Base-by-base conservation (phyloP, 2,113 vertebrate species). In the Antennarius striatus region DNA sequence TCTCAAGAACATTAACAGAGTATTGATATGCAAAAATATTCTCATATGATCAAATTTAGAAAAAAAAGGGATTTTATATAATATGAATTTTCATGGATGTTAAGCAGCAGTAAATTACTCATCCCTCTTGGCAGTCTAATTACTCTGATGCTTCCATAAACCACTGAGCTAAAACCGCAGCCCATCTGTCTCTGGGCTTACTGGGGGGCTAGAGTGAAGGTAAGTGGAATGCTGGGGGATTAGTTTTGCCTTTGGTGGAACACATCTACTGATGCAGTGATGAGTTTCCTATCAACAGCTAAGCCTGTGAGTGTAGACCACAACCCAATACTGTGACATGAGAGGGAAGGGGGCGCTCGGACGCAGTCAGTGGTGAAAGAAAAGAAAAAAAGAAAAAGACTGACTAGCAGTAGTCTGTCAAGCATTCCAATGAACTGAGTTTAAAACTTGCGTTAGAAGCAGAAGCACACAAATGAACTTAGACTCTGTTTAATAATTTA, bases 401-500 rank as follows among this genome's bases (percentile, higher is more conserved):
- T 54, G 51, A 55, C 9, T 36, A 43, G 28, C 10, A 36, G 32
- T 4, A 11, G 48, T 55, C 56, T 64, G 43, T 67, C 1, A 4
- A 57, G 14, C 50, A 59, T 69, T 56, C 39, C 49, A 45, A 58
- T 71, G 42, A 10, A 57, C 43, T 63, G 39, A 32, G 7, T 4
- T 4, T 71, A 65, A 50, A 16, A 59, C 54, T 57, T 56, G 32
- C 69, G 8, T 60, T 32, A 69, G 8, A 52, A 63, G 73, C 69
- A 70, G 45, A 71, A 40, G 15, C 30, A 71, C 50, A 71, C 73
- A 77, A 48, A 63, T 39, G 47, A 17, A 75, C 28, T 17, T 60
- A 68, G n/a, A 63, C 40, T 80, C 71, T 65, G 79, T 86, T 90
- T 81, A 84, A 88, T 88, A 22, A 84, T 92, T 90, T 88, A 90